Evolutionary conservation across 2,888 invertebrate genomes (phyloP), one percentile per base, ranked within the genome.

Genomic region (Noctua comes): DNA sequence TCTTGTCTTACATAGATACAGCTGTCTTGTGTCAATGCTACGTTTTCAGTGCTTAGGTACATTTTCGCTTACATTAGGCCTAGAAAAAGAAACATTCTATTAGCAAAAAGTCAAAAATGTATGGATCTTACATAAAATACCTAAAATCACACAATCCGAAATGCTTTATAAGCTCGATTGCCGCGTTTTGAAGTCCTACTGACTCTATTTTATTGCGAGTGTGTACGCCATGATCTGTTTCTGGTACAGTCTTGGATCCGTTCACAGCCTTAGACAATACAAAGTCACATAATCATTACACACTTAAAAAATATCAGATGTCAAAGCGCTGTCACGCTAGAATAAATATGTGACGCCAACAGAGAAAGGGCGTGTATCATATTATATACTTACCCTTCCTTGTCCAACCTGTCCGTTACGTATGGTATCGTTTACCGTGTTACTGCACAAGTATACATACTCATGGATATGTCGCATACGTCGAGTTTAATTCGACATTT

Each of bases 301-400:
- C 59, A 59, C 7, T 72, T 73, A 68, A 36, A 21, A 10, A 70
- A 82, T 85, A 85, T 86, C 73, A 62, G 54, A 76, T 86, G 51
- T 21, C 84, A 40, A 79, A 83, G 57, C 73, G 77, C 86, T 84
- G 86, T 89, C 88, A 89, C 82, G 85, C 68, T 77, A 82, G 77
- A 87, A 85, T 85, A 85, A 86, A 84, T 84, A 84, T 87, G 84
- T 87, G 91, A 90, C 80, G 71, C 80, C 90, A 89, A 88, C 90
- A 91, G 93, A 93, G 93, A 93, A 93, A 93, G 92, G 93, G 92
- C 90, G 90, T 83, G 76, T 91, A 88, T 91, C 87, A 86, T 84
- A 89, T 91, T 83, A 89, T 90, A 85, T 72, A 88, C 85, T 85
- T 86, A 89, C 90, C 91, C 90, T 93, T 93, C 92, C 93, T 91